Percentiles rank a stretch among this genome's conserved stretches.
These are phyloP conservation scores for Amblyornis subalaris DNA, from an alignment of 2,113 vertebrate species.

Conservation along the genomic window DNA sequence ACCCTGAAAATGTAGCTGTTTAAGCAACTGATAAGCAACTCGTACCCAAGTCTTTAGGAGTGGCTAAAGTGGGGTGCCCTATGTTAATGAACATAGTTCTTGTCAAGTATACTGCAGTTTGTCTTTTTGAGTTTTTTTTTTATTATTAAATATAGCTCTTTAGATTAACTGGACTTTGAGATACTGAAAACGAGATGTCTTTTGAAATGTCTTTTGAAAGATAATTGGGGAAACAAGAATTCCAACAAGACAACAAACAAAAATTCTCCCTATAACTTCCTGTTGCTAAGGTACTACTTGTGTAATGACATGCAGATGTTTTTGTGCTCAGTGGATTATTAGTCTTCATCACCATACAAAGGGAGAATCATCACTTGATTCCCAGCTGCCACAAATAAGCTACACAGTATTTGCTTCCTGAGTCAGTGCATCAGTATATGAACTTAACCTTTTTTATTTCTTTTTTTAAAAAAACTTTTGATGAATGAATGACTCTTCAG, in stretches of 20 bases:
- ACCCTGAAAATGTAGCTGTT: accelerated
- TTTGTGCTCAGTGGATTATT: background rate
- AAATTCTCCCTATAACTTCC: background rate
- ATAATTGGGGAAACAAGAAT: background rate
- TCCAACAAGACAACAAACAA: background rate
- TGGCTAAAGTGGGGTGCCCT: background rate
- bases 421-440: background rate
- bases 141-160: background rate
- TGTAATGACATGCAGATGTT: background rate
- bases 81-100: background rate
- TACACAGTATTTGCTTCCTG: background rate
- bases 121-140: background rate
- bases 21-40: background rate
- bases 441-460: background rate
- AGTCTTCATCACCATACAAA: background rate
- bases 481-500: background rate
- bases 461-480: background rate
- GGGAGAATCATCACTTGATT: background rate
- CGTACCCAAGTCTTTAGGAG: background rate
- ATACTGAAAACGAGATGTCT: background rate
- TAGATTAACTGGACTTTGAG: background rate
- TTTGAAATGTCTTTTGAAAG: background rate
- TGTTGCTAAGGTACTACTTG: background rate
- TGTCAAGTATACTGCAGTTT: background rate
- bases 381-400: background rate